These are phyloP conservation scores for Anastatus disparis DNA, from an alignment of 1,140 invertebrate species.

Conservation along the genomic window DNA sequence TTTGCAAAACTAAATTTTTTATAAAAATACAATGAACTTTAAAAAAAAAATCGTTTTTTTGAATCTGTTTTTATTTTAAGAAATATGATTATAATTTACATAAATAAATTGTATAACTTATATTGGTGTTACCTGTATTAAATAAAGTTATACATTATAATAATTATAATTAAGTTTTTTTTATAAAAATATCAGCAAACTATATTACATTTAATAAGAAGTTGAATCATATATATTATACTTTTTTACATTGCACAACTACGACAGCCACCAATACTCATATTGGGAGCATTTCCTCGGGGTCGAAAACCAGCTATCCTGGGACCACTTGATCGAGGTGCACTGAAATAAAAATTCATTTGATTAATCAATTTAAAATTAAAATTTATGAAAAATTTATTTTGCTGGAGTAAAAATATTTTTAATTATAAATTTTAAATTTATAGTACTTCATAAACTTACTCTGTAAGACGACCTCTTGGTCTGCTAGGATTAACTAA, in stretches of 20 bases:
- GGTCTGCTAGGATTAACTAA: conserved; percentile 47
- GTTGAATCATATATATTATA: conserved; percentile 2
- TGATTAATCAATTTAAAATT: conserved; percentile 2
- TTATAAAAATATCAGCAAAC: not conserved
- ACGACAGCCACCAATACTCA: conserved; percentile 52
- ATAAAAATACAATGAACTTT: not conserved
- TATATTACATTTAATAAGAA: not conserved
- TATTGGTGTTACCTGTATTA: conserved; percentile 13
- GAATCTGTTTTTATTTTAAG: conserved; percentile 20
- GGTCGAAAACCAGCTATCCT: conserved; percentile 24
- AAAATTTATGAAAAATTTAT: conserved; percentile 7
- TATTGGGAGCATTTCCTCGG: conserved; percentile 44
- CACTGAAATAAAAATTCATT: conserved; percentile 33
- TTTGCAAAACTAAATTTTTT: conserved; percentile 1
- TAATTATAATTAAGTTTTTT: conserved; percentile 16
- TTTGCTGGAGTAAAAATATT: conserved; percentile 4
- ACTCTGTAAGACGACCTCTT: conserved; percentile 44
- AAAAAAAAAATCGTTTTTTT: conserved; percentile 2
- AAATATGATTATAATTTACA: conserved; percentile 11
- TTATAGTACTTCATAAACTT: conserved; percentile 11
- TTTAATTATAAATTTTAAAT: conserved; percentile 12
- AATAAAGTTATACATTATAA: conserved; percentile 21
- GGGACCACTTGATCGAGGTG: conserved; percentile 45
- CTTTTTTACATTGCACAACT: conserved; percentile 46
- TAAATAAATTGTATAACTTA: not conserved